These are phyloP conservation scores for Blastobasis adustella DNA, from an alignment of 2,888 invertebrate genomes.

Conservation along the genomic window DNA sequence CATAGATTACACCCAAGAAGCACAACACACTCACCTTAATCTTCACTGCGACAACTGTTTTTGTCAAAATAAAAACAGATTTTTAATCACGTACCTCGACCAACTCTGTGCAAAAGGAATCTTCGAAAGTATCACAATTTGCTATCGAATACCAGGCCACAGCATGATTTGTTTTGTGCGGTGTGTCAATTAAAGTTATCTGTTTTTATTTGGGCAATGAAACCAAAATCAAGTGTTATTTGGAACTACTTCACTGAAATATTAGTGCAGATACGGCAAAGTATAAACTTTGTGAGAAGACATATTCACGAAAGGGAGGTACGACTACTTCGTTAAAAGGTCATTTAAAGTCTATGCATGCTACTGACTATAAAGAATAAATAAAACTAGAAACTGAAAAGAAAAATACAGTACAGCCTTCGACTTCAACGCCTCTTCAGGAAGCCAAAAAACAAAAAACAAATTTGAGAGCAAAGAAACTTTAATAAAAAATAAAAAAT, in stretches of 20 bases:
- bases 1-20: not conserved
- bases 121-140: constrained; percentile 13
- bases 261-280: constrained; percentile 6
- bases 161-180: no score
- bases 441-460: no score
- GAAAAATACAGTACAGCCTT: constrained; percentile 12
- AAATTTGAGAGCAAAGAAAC: no score
- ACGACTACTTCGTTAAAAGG: no score
- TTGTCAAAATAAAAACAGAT: constrained; percentile 14
- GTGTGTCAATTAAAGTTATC: no score
- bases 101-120: constrained; percentile 11
- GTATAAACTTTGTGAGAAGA: constrained; percentile 17
- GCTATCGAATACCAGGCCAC: constrained; percentile 19
- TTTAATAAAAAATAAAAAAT: no score
- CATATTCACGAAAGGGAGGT: constrained; percentile 16
- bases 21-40: constrained; percentile 3
- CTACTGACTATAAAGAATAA: constrained; percentile 10
- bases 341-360: constrained; percentile 14
- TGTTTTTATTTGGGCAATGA: constrained; percentile 11
- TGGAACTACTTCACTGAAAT: constrained; percentile 14
- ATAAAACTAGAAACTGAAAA: constrained; percentile 10
- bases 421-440: constrained; percentile 12
- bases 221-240: constrained; percentile 13
- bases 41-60: constrained; percentile 5
- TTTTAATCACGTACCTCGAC: constrained; percentile 12